A percentile compares a stretch with the other conserved stretches of the same genome.
Conservation (phyloP, 1,140 invertebrate species). For the Onthophagus taurus region DNA sequence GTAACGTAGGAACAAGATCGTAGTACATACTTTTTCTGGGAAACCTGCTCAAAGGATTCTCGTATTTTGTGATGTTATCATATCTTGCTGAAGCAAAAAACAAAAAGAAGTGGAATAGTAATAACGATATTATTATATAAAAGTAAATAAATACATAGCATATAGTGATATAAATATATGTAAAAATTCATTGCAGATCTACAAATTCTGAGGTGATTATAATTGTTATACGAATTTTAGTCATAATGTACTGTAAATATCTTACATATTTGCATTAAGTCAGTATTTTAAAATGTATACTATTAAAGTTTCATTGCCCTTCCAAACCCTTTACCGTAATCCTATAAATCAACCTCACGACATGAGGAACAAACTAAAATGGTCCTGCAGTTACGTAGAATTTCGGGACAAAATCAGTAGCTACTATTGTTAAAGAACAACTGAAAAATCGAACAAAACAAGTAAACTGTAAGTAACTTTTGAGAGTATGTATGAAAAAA, state of each 20-base stretch:
- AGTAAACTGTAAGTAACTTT: slow-evolving; percentile 7
- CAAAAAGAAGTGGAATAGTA: too few species aligned
- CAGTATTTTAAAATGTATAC: slow-evolving; percentile 21
- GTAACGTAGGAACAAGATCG: slow-evolving; percentile 6
- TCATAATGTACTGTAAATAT: slow-evolving; percentile 12
- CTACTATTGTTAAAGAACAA: slow-evolving; percentile 6
- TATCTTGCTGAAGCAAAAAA: slow-evolving; percentile 35
- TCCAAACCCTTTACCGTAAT: background rate
- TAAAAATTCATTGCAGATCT: slow-evolving; percentile 25
- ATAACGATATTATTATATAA: slow-evolving; percentile 12
- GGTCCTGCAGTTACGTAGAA: too few species aligned
- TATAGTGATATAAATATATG: slow-evolving; percentile 8
- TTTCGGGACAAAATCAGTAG: background rate
- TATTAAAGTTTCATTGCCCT: slow-evolving; percentile 1
- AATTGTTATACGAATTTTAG: slow-evolving; percentile 36
- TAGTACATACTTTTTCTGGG: background rate
- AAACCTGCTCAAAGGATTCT: slow-evolving; percentile 16
- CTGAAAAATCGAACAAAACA: slow-evolving; percentile 1
- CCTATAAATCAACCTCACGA: too few species aligned
- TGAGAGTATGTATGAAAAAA: slow-evolving; percentile 3
- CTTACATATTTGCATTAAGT: slow-evolving; percentile 10
- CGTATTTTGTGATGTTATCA: slow-evolving; percentile 39
- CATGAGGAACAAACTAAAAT: too few species aligned
- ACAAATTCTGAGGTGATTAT: slow-evolving; percentile 35
- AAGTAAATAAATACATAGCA: background rate